phyloP scores from a whole-genome alignment of 2,888 invertebrate genomes.

The Pyralis farinalis region DNA sequence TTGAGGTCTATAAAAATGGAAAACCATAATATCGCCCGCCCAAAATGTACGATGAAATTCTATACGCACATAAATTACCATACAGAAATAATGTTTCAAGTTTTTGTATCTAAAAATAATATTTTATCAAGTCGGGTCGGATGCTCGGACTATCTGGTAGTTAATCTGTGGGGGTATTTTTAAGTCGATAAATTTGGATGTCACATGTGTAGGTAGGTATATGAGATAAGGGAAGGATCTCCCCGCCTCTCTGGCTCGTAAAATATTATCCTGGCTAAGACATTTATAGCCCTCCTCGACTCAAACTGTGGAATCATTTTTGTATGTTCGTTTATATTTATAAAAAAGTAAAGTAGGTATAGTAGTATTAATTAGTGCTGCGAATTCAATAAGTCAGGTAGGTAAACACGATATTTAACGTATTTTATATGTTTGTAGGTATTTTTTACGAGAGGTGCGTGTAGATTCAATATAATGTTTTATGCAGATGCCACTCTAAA shows the following conservation, averaged over 20 bases:
- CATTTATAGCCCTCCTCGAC: slow-evolving; percentile 67
- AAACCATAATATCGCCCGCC: slow-evolving; percentile 24
- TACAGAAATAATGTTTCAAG: slow-evolving; percentile 24
- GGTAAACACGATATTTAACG: too few relatives aligned
- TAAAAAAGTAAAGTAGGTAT: too few relatives aligned
- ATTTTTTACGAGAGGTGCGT: too few relatives aligned
- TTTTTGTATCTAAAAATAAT: slow-evolving; percentile 46
- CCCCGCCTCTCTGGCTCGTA: slow-evolving; percentile 64
- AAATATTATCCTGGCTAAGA: slow-evolving; percentile 76
- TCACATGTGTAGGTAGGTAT: slow-evolving; percentile 63
- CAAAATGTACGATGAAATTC: slow-evolving; percentile 20
- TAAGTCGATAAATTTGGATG: slow-evolving; percentile 77
- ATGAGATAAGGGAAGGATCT: slow-evolving; percentile 55
- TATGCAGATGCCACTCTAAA: too few relatives aligned
- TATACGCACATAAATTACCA: slow-evolving; percentile 31
- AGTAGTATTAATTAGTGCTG: too few relatives aligned
- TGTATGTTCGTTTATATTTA: slow-evolving; percentile 29
- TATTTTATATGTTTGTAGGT: too few relatives aligned
- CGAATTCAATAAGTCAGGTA: too few relatives aligned
- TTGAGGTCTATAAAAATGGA: slow-evolving; percentile 15
- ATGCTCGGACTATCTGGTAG: slow-evolving; percentile 58
- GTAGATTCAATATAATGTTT: too few relatives aligned
- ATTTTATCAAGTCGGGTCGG: slow-evolving; percentile 50
- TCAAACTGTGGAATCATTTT: slow-evolving; percentile 66
- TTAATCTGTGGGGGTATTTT: slow-evolving; percentile 75